These are phyloP conservation scores for Drosophila bocqueti DNA, from an alignment of 1,140 invertebrate species.

Conservation along the genomic window DNA sequence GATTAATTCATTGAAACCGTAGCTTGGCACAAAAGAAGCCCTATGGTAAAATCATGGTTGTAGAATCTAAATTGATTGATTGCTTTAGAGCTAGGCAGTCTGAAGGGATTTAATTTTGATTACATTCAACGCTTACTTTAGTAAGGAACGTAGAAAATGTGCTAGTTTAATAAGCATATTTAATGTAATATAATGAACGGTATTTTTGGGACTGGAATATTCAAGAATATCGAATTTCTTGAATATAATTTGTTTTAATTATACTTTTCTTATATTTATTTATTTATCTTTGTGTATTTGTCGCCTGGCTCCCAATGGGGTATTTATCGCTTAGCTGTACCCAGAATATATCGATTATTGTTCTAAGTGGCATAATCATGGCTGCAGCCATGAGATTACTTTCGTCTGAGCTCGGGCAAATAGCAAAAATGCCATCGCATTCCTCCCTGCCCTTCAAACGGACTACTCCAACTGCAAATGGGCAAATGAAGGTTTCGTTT, in stretches of 20 bases:
- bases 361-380: constrained; percentile 35
- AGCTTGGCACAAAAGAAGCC: constrained; percentile 15
- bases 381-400: constrained; percentile 41
- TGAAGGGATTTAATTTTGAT: not conserved
- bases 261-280: not conserved
- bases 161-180: not conserved
- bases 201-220: too few species aligned
- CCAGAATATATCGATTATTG: constrained; percentile 36
- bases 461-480: constrained; percentile 30
- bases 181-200: too few species aligned
- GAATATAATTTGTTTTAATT: not conserved
- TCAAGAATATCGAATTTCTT: not conserved
- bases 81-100: constrained; percentile 7
- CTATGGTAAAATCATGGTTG: constrained; percentile 15
- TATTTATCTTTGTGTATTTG: not conserved
- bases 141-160: not conserved
- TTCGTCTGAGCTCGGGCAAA: constrained; percentile 23
- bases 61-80: constrained; percentile 23
- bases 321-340: not conserved
- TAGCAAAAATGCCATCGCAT: constrained; percentile 8
- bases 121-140: not conserved
- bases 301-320: not conserved
- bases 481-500: constrained; percentile 48
- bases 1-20: constrained; percentile 27
- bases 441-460: constrained; percentile 6